Evolutionary conservation across 2,113 vertebrate genomes (phyloP).

Genomic region (Naja naja): DNA sequence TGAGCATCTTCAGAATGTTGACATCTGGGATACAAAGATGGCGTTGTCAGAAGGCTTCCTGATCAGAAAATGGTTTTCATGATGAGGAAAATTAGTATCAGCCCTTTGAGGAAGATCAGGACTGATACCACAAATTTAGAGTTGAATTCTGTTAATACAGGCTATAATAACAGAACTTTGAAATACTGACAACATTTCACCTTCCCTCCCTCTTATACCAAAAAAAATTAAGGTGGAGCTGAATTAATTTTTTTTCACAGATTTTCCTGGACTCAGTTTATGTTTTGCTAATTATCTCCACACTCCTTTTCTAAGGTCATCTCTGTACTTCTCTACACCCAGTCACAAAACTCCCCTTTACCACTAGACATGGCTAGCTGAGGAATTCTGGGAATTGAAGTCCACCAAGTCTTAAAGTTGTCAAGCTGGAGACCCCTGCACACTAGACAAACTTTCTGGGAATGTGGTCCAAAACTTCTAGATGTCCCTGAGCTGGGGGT

Average conservation of each 20-base stretch:
- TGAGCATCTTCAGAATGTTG: neutral
- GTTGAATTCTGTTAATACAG: neutral
- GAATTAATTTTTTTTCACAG: neutral
- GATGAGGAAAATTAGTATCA: neutral
- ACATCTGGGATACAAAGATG: neutral
- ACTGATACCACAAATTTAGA: neutral
- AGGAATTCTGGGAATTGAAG: neutral
- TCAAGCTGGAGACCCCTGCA: neutral
- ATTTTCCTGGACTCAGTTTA: neutral
- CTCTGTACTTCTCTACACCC: neutral
- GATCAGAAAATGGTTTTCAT: neutral
- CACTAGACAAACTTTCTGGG: neutral
- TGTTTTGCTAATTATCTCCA: neutral
- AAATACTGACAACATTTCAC: neutral
- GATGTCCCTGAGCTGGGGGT: neutral
- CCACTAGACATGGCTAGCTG: neutral
- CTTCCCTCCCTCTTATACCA: neutral
- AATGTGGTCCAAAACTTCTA: neutral
- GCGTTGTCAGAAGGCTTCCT: neutral
- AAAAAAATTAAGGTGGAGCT: neutral
- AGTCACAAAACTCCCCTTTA: neutral
- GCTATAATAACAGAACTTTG: neutral
- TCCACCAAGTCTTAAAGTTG: neutral
- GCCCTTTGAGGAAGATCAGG: neutral
- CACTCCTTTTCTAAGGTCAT: neutral